phyloP scores from a whole-genome alignment of 2,888 invertebrate species.

The Chrysolina oricalcia region DNA sequence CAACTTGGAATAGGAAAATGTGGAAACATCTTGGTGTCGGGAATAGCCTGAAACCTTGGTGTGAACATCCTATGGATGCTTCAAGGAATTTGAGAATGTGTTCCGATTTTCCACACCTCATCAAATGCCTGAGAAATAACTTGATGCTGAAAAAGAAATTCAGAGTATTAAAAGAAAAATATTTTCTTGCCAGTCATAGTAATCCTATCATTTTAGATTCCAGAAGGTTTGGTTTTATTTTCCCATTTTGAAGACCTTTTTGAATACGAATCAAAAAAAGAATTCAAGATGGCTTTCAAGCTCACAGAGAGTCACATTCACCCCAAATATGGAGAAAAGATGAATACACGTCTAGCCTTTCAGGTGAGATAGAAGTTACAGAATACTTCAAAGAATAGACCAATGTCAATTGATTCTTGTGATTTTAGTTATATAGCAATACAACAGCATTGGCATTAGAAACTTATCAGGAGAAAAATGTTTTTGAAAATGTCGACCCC shows the following conservation, averaged over 20 bases:
- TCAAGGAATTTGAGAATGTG: too few relatives aligned
- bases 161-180: neutral
- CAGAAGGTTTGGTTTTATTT: neutral
- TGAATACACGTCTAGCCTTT: neutral
- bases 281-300: too few relatives aligned
- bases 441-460: constrained; percentile 4
- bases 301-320: neutral
- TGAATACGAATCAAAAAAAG: neutral
- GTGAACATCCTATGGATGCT: too few relatives aligned
- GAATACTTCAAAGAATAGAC: neutral
- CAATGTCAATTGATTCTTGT: too few relatives aligned
- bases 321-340: constrained; percentile 17
- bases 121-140: too few relatives aligned
- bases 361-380: neutral
- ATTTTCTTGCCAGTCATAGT: neutral
- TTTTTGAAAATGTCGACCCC: neutral
- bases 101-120: too few relatives aligned
- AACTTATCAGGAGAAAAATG: neutral
- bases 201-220: neutral
- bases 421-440: neutral
- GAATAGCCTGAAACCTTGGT: too few relatives aligned
- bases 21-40: neutral
- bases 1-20: neutral
- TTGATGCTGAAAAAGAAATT: neutral
- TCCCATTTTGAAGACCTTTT: neutral